A percentile compares a stretch with the other conserved stretches of the same genome.
Conservation (phyloP, 2,797 vertebrate species). For the Dermochelys coriacea region DNA sequence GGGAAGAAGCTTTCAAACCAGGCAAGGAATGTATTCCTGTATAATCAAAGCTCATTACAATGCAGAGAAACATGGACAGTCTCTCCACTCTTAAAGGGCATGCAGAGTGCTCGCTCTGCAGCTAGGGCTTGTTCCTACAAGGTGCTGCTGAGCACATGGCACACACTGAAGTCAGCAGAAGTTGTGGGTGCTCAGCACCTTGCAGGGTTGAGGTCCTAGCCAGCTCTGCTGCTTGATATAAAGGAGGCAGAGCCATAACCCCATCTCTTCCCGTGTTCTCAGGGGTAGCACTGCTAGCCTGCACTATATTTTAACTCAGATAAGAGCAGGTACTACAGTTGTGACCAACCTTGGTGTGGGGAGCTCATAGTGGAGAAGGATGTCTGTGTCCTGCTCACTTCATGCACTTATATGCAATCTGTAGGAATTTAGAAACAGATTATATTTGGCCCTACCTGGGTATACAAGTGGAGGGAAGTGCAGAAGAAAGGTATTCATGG, state of each 20-base stretch:
- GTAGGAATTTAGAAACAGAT: background rate
- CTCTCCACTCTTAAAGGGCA: background rate
- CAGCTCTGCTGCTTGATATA: background rate
- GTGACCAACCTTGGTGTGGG: background rate
- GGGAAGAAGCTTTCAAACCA: background rate
- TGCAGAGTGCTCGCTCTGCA: background rate
- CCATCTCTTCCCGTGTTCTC: background rate
- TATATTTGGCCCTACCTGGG: background rate
- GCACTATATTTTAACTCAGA: background rate
- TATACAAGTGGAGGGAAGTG: background rate
- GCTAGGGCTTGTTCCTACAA: background rate
- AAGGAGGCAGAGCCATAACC: background rate
- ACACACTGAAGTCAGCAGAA: background rate
- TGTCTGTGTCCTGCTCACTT: background rate
- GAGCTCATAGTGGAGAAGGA: background rate
- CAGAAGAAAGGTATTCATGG: background rate
- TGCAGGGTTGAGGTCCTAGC: background rate
- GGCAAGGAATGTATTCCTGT: background rate
- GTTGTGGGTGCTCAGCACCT: background rate
- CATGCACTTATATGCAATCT: background rate
- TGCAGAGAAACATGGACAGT: fast-evolving
- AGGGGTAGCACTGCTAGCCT: background rate
- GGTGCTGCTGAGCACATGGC: background rate
- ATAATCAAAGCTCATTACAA: background rate
- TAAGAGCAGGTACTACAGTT: background rate